Percentiles rank a stretch among this genome's conserved stretches.
phyloP scores from a whole-genome alignment of 2,113 vertebrate species.

The Crotophaga sulcirostris region DNA sequence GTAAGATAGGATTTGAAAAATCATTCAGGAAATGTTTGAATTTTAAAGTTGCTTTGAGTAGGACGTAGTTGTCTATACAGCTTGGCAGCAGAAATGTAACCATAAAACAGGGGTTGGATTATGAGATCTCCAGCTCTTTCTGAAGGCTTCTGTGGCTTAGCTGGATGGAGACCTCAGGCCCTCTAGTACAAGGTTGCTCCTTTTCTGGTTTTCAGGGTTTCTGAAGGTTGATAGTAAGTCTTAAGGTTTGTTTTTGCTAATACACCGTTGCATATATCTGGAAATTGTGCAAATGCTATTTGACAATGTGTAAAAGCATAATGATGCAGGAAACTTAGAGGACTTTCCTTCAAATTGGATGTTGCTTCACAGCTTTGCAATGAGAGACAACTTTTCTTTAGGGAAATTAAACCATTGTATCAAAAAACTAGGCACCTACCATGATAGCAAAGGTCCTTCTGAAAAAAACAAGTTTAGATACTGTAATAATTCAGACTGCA shows the following conservation, averaged over 20 bases:
- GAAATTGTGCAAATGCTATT: not conserved
- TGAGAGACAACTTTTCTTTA: not conserved
- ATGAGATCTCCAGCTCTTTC: not conserved
- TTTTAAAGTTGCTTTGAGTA: not conserved
- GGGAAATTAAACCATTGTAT: not conserved
- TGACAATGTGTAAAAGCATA: not conserved
- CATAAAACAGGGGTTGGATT: not conserved
- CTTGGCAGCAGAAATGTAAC: not conserved
- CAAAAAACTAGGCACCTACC: not conserved
- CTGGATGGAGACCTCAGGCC: not conserved
- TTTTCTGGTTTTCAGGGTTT: not conserved
- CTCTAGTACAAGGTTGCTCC: not conserved
- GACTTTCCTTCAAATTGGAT: not conserved
- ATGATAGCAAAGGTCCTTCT: not conserved
- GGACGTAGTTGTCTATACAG: not conserved
- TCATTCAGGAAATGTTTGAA: not conserved
- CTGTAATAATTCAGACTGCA: not conserved
- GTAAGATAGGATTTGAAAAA: not conserved
- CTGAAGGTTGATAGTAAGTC: not conserved
- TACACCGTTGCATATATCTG: not conserved
- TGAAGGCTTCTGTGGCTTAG: not conserved
- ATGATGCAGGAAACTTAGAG: not conserved
- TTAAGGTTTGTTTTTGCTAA: not conserved
- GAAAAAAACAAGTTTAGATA: not conserved
- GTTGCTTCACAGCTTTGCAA: accelerated